Base-by-base conservation (phyloP, 2,888 invertebrate genomes). In the Cerastis rubricosa region DNA sequence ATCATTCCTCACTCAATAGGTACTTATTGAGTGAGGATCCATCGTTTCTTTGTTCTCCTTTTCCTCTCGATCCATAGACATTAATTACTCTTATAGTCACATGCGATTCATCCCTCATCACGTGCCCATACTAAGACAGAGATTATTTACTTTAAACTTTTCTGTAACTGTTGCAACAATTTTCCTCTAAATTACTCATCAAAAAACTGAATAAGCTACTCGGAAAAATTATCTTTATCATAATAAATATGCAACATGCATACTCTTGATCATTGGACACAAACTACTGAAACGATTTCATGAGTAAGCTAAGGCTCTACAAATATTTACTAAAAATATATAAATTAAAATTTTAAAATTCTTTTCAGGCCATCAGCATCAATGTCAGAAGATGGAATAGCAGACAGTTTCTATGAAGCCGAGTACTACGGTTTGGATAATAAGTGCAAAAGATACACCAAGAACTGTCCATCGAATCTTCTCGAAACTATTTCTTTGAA, bases 311-410 rank as follows among this genome's bases (percentile, higher is more conserved):
- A 25, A 19, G 1, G 25, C 25, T 29, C 59, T 29, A 25, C 14
- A 57, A 57, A 57, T 25, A 57, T 57, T 25, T 25, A 17, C 25
- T 11, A 25, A 25, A n/a, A n/a, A n/a, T n/a, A n/a, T n/a, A n/a
- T n/a, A n/a, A n/a, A n/a, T n/a, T n/a, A n/a, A n/a, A n/a, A n/a
- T n/a, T 17, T 25, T 8, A 14, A 17, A 35, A 35, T 61, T 61
- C 8, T 84, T 95, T 94, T 40, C 94, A 98, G 97, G n/a, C 97
- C 97, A 59, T 97, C 97, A 72, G 94, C 97, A 35, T 97, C 97
- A 22, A 94, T 94, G 78, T 87, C 91, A 71, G 96, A 96, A 90
- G 97, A 97, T 80, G 94, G 96, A 73, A 88, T 97, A 78, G 95
- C 97, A 29, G 96, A 97, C 75, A 95, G 92, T 78, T 97, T 97